Evolutionary conservation across 2,888 invertebrate species (phyloP), one percentile per base, ranked within the genome.

Genomic region (Melieria omissa): DNA sequence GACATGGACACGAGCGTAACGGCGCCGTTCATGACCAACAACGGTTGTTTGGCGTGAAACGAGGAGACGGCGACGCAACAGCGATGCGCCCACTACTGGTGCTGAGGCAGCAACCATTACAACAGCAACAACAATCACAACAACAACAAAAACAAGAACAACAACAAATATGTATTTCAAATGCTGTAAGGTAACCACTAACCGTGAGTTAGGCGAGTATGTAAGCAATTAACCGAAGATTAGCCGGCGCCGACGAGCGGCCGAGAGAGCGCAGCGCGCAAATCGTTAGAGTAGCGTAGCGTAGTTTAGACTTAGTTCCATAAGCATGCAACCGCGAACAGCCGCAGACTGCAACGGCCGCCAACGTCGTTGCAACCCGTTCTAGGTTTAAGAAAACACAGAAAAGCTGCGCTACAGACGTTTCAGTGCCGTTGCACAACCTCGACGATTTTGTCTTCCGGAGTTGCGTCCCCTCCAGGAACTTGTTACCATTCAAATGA

Each of bases 1-100:
- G 87, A 87, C 75, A 75, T 87, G 77, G 87, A 87, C 68, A 84
- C 86, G 52, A 85, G 85, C 29, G 82, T 84, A 52, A 82, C 86
- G 54, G 83, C 86, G 14, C 83, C 86, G 42, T 86, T 86, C 70
- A 83, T 86, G 77, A 80, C 86, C 62, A 87, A 87, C 72, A 84
- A 84, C 62, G 84, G 86, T 49, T 87, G 87, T 76, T 80, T 87
- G 78, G 87, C 86, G 71, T 71, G 61, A 71, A 68, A 55, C 54
- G 42, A 8, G 9, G 45, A 14, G 9, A 58, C 44, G n/a, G 4
- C 7, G 29, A 44, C 52, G 44, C 41, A 10, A 9, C 16, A 12
- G 14, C 10, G 54, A 65, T 54, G 14, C 8, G 10, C 45, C 7
- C 14, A 64, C 42, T 52, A 9, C 52, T n/a, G 9, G 6, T 5